Conservation (phyloP, 2,797 vertebrate genomes). For the Selene dorsalis region DNA sequence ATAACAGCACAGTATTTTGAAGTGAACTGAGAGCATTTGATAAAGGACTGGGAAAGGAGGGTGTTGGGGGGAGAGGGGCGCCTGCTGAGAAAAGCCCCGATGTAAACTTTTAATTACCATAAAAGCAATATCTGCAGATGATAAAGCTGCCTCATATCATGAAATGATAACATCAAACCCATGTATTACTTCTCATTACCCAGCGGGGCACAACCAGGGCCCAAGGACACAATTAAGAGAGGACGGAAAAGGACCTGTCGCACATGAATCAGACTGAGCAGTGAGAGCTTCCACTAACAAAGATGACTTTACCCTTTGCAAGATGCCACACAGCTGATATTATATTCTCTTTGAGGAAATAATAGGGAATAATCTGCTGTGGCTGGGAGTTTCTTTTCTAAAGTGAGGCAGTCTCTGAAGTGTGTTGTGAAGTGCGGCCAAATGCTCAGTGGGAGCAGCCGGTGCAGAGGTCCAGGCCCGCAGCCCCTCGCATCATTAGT, state of each 20-base stretch:
- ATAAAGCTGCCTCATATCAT: conserved; percentile 20
- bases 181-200: conserved; percentile 44
- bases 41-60: neutral
- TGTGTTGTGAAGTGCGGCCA: conserved; percentile 47
- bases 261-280: conserved; percentile 30
- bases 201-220: conserved; percentile 18
- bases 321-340: conserved; percentile 41
- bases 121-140: conserved; percentile 32
- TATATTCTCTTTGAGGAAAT: conserved; percentile 68
- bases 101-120: conserved; percentile 30
- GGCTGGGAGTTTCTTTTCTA: conserved; percentile 60
- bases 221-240: conserved; percentile 65
- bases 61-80: neutral
- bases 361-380: conserved; percentile 48
- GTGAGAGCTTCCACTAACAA: conserved; percentile 22
- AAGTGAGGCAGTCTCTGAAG: conserved; percentile 47
- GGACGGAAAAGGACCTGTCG: conserved; percentile 34
- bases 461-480: neutral
- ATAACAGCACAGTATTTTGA: neutral
- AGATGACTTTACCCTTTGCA: conserved; percentile 41
- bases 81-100: conserved; percentile 12
- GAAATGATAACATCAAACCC: conserved; percentile 55
- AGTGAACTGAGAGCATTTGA: neutral
- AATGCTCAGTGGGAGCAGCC: conserved; percentile 40
- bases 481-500: conserved; percentile 37